Evolutionary conservation across 2,888 invertebrate species (phyloP).

Genomic region (Lamellibrachia satsuma): DNA sequence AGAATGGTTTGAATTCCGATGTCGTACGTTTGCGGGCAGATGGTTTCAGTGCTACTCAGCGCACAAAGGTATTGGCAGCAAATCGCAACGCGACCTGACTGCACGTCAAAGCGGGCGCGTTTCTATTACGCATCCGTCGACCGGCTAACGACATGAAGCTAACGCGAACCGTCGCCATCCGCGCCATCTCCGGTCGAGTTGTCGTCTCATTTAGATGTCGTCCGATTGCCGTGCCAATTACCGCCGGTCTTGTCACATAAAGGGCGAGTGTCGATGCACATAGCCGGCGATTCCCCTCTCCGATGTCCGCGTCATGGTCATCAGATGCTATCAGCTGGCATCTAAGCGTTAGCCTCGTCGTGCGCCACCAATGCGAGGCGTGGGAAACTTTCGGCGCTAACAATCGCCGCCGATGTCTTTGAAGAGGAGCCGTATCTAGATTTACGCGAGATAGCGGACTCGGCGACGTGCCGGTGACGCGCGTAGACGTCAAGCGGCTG

Average conservation of each 20-base stretch:
- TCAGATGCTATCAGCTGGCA: neutral
- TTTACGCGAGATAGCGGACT: neutral
- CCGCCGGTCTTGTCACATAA: neutral
- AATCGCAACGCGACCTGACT: neutral
- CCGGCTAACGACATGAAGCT: neutral
- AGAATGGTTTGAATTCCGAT: neutral
- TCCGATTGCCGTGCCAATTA: conserved; percentile 5
- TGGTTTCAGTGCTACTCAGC: neutral
- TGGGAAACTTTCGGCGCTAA: conserved; percentile 9
- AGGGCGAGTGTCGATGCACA: neutral
- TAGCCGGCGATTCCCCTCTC: neutral
- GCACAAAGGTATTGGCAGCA: neutral
- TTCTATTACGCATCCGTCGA: conserved; percentile 2
- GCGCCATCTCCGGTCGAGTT: neutral
- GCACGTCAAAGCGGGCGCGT: neutral
- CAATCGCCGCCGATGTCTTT: neutral
- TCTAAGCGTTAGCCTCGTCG: neutral
- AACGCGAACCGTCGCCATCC: neutral
- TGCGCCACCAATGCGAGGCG: neutral
- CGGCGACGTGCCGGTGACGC: neutral
- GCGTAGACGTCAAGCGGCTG: neutral
- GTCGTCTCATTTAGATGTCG: conserved; percentile 17
- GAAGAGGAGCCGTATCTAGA: neutral
- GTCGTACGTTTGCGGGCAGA: neutral
- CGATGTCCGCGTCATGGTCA: neutral